Conservation (phyloP, 2,888 invertebrate species). For the Cremastinae sp. region DNA sequence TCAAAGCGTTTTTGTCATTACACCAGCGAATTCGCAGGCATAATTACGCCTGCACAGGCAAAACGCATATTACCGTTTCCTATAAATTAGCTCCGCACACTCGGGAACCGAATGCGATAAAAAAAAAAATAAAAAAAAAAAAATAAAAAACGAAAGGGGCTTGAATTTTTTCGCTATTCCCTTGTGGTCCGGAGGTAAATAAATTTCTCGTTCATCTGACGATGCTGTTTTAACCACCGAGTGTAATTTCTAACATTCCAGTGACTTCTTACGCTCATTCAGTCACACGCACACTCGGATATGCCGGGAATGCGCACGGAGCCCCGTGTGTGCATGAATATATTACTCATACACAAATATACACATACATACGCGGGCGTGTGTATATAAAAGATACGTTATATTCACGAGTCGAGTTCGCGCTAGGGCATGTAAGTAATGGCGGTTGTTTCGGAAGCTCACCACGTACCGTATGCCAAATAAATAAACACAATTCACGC, state of each 20-base stretch:
- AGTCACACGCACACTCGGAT: slow-evolving; percentile 26
- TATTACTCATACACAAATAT: slow-evolving; percentile 6
- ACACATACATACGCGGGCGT: slow-evolving; percentile 13
- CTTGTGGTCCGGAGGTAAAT: too few species aligned
- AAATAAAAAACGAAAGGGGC: too few species aligned
- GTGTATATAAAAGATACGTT: slow-evolving; percentile 31
- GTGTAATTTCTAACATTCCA: slow-evolving; percentile 61
- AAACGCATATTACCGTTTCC: too few species aligned
- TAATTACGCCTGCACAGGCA: too few species aligned
- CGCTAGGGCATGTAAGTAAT: slow-evolving; percentile 64
- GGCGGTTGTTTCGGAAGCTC: slow-evolving; percentile 68
- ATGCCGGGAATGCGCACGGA: slow-evolving; percentile 38
- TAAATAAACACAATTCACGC: slow-evolving; percentile 69
- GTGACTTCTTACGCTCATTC: slow-evolving; percentile 56
- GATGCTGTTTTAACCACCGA: slow-evolving; percentile 54
- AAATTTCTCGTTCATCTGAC: neutral
- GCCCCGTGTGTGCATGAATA: neutral
- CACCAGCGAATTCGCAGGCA: too few species aligned
- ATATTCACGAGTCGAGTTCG: slow-evolving; percentile 50
- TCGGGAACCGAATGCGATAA: too few species aligned
- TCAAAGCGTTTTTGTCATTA: too few species aligned
- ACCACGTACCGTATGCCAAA: slow-evolving; percentile 69
- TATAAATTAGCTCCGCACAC: too few species aligned
- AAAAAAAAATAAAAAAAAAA: too few species aligned
- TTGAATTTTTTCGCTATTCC: too few species aligned